Base-by-base conservation (phyloP, 1,140 invertebrate species). In the Pararge aegeria region DNA sequence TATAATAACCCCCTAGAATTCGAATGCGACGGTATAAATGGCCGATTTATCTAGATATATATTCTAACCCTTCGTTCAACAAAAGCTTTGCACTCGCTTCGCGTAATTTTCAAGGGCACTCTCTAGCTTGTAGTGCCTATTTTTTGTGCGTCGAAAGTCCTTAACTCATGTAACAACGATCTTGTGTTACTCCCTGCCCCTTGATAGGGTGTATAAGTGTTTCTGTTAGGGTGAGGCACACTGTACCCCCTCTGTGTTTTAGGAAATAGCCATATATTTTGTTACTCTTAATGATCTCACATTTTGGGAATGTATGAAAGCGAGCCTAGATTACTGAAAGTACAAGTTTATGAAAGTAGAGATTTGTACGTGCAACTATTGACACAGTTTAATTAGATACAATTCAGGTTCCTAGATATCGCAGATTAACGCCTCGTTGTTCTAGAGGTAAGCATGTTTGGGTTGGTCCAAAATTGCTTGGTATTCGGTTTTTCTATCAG, bases 51-150 rank as follows among this genome's bases (percentile, higher is more conserved):
- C 10, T 46, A 15, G 21, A 10, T 13, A 49, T 49, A 29, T 7
- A 24, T 27, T 10, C 16, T 2, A 20, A 53, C 46, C 46, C 20
- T 49, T 10, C 5, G 19, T 49, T 49, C 16, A 27, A 10, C 46
- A 70, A 61, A 53, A 55, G 46, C 58, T 61, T 65, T 66, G 64
- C 64, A 64, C 63, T 56, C 60, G 70, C 60, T 63, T 53, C 57
- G 67, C 58, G 55, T 68, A 65, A 72, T 70, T 62, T 63, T 61
- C 54, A 70, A 72, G 73, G 59, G 61, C 59, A 15, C 29, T 51
- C 46, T 56, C 21, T 21, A 52, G 1, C 13, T 7, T 20, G 24
- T 27, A 19, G 51, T 20, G 54, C 55, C 46, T 49, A 63, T 67
- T 69, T 71, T 75, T 66, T 75, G 30, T 34, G 3, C 65, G 56